Base-by-base conservation (phyloP, 1,140 invertebrate species). In the Drosophila sp. region DNA sequence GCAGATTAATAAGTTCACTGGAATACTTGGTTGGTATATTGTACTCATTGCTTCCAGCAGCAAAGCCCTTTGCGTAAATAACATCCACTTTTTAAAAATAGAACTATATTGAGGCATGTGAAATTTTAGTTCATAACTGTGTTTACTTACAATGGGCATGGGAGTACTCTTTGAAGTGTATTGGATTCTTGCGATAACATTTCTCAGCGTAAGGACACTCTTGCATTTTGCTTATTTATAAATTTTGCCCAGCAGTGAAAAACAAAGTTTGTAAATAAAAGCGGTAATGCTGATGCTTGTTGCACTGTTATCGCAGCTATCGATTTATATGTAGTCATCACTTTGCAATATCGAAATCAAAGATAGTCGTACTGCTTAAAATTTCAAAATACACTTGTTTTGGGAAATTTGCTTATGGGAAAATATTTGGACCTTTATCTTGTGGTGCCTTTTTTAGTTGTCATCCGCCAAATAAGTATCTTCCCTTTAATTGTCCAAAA, bases 101-200 rank as follows among this genome's bases (percentile, higher is more conserved):
- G n/a, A n/a, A n/a, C n/a, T n/a, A n/a, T n/a, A n/a, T n/a, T n/a
- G n/a, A n/a, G n/a, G n/a, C 89, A 78, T 54, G 41, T 53, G 5
- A 9, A 21, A 11, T 9, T 8, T 7, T 36, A 5, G 29, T 9
- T 2, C 11, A 27, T 25, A 41, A 41, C 34, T 62, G 9, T 48
- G 57, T 50, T 62, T 18, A 93, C 92, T 92, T 93, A 96, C 96
- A 94, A 83, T 96, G 95, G 5, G 94, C 94, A 94, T 98, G 97
- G 51, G 93, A 93, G 92, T 94, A 97, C 90, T 97, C 95, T 45
- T 93, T 93, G 54, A 97, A 95, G 92, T 98, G 97, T 75, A 95
- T 94, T 5, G 96, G 95, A 94, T 97, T 97, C 76, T 95, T 94
- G 71, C 97, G 93, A 79, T 97, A 97, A 84, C 97, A 98, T 72